Percentiles rank a stretch among this genome's conserved stretches.
phyloP scores from a whole-genome alignment of 1,140 invertebrate species.

The Grapholita molesta region DNA sequence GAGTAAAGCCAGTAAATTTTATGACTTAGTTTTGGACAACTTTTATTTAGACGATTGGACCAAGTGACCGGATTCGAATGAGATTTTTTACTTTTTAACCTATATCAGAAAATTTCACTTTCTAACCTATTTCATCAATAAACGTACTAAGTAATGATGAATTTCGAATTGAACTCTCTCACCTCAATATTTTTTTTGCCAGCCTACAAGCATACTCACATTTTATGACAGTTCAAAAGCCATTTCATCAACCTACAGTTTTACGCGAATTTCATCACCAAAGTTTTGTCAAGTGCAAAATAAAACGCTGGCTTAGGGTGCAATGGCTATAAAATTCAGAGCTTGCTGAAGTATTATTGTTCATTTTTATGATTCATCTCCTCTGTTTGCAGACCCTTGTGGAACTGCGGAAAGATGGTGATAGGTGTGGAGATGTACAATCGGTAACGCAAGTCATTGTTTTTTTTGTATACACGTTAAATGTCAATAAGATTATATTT shows the following conservation, averaged over 20 bases:
- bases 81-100: no score
- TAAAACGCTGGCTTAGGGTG: constrained; percentile 7
- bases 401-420: constrained; percentile 18
- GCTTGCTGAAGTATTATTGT: constrained; percentile 71
- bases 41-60: no score
- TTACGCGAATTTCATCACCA: not conserved
- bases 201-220: no score
- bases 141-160: no score
- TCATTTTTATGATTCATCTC: constrained; percentile 72
- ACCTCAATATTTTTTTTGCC: no score
- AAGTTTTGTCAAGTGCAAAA: constrained; percentile 10
- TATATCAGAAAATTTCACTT: no score
- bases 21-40: no score
- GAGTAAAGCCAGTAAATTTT: no score
- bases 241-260: not conserved
- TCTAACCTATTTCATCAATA: no score
- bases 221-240: not conserved
- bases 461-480: not conserved
- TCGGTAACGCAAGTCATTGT: constrained; percentile 17
- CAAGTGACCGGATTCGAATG: no score
- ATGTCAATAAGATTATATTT: no score
- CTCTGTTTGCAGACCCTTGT: constrained; percentile 54
- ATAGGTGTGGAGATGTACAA: constrained; percentile 38
- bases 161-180: no score
- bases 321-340: constrained; percentile 52